These are phyloP conservation scores for Ennomos fuscantarius DNA, from an alignment of 2,888 invertebrate genomes.

Conservation along the genomic window DNA sequence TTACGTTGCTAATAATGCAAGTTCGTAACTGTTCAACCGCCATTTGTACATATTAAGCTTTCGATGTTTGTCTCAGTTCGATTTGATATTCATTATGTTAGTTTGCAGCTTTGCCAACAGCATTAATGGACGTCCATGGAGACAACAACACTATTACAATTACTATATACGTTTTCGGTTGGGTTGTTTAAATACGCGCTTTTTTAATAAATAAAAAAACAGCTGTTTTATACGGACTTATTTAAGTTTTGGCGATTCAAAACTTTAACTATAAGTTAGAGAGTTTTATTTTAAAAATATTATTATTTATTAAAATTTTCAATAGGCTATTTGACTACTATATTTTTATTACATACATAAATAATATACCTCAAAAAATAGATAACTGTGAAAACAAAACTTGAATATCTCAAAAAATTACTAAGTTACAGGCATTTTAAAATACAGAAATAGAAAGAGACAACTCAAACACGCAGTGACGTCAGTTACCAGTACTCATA, in stretches of 20 bases:
- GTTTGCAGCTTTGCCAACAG: conserved; percentile 75
- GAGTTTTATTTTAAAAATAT: conserved; percentile 60
- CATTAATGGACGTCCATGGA: conserved; percentile 69
- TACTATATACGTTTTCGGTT: conserved; percentile 22
- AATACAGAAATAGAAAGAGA: too few species aligned
- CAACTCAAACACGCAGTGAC: too few species aligned
- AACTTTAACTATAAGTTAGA: conserved; percentile 85
- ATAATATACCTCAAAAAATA: too few species aligned
- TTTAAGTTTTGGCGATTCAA: conserved; percentile 84
- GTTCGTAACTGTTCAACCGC: conserved; percentile 46
- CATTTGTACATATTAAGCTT: conserved; percentile 66
- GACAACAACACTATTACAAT: conserved; percentile 49
- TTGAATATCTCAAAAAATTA: too few species aligned
- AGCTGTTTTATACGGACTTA: conserved; percentile 77
- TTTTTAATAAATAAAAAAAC: conserved; percentile 50
- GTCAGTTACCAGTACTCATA: too few species aligned
- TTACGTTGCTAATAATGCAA: conserved; percentile 40
- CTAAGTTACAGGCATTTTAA: too few species aligned
- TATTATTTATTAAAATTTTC: conserved; percentile 76
- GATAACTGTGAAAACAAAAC: too few species aligned
- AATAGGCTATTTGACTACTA: too few species aligned
- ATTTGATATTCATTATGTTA: conserved; percentile 74
- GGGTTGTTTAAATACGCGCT: conserved; percentile 53
- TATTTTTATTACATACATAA: too few species aligned
- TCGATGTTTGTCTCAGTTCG: conserved; percentile 67